Evolutionary conservation across 2,797 vertebrate species (phyloP), one percentile per base, ranked within the genome.

Genomic region (Urosaurus nigricauda): DNA sequence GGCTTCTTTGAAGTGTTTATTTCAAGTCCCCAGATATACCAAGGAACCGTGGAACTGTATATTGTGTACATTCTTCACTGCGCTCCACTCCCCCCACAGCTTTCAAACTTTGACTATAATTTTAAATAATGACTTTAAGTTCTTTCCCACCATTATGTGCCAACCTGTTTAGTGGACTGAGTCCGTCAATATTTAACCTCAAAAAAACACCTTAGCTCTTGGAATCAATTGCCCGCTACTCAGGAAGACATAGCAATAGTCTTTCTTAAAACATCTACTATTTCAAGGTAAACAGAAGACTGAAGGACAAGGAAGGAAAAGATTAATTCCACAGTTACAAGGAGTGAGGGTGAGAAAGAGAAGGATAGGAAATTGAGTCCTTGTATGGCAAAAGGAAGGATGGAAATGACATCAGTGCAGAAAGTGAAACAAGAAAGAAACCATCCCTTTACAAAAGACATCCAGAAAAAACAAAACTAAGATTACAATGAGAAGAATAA

Each of bases 1-100:
- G 21, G 40, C 11, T 32, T 21, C 88, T 92, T 68, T 88, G 91
- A 93, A 87, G 84, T 84, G 73, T 89, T 51, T 53, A 81, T 83
- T 87, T 87, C 90, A 89, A 58, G 35, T 63, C 43, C 35, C 32
- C 53, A 65, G 29, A 83, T 40, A 82, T n/a, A 85, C 73, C 26
- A 8, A 86, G 65, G 88, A 78, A 74, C 6, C 53, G 1, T n/a
- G n/a, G 70, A 79, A 84, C 0, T 35, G 71, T 65, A 82, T 88
- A 75, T 47, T 21, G 32, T 56, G 6, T 43, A 84, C 13, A 29
- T 84, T 71, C 70, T 37, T 40, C 12, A 24, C 78, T 35, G n/a
- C 47, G n/a, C 47, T 29, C 75, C 51, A 51, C 47, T 63, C 53
- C 12, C 51, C 8, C 0, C 5, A 73, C 63, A 56, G 58, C 71